Evolutionary conservation across 2,797 vertebrate genomes (phyloP), one percentile per base, ranked within the genome.

Genomic region (Vireo griseus): DNA sequence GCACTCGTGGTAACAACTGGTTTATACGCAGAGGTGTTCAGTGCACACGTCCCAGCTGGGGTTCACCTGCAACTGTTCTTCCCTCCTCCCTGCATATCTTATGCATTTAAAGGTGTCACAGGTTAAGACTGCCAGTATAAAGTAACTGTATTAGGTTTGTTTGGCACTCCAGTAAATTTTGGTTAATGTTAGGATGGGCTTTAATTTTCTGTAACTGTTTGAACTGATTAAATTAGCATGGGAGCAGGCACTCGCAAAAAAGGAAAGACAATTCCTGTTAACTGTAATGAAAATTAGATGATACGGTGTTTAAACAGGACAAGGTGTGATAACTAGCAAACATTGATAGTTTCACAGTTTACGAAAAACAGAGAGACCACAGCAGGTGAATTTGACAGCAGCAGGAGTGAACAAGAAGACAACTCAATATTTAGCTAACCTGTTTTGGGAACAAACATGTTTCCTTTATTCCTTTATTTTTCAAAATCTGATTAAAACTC

Each of bases 151-250:
- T 86, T 62, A 51, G 68, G 59, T 91, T 95, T 94, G 82, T 83
- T 96, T 95, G 86, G 86, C 67, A 68, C 86, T 89, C 91, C 78
- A 59, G 88, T 90, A 77, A 83, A 86, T 96, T 92, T 90, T 76
- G 87, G 74, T 83, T 96, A 68, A 82, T 81, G 57, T 94, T 94
- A 33, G 18, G 25, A 65, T 73, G 94, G 92, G 92, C 94, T 96
- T 96, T 91, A 94, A 91, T 95, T 92, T 96, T 90, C 58, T 77
- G 48, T 92, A 86, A 89, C 78, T 89, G 94, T 90, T 91, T 90
- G 73, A 82, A 79, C 74, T 31, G 11, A 83, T 96, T 82, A 47
- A 80, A 86, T 94, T 74, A 44, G 65, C 47, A 8, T 4, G 55
- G 88, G 33, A 92, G 45, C 35, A 82, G 67, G 73, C 54, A 86